Conservation (phyloP, 2,797 vertebrate genomes). For the Tokudaia muenninki region DNA sequence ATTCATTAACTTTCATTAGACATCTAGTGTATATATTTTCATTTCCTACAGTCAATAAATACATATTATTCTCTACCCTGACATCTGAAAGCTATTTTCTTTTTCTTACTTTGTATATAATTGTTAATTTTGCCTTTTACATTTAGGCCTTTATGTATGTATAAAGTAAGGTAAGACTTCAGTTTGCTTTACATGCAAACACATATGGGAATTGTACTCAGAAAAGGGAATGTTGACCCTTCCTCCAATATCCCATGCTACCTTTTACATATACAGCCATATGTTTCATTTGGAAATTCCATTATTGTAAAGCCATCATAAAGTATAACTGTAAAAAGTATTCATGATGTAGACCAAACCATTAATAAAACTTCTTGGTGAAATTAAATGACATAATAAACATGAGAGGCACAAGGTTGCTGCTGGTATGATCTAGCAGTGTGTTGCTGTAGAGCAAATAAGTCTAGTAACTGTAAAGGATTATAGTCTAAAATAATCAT, state of each 20-base stretch:
- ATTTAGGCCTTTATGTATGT: not conserved
- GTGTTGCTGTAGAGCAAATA: not conserved
- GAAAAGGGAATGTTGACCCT: not conserved
- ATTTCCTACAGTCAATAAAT: not conserved
- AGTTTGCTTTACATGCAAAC: not conserved
- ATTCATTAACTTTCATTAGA: not conserved
- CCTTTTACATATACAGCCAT: not conserved
- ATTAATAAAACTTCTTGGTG: not conserved
- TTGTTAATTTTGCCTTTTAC: constrained; percentile 20
- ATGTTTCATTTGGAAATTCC: not conserved
- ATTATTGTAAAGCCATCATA: not conserved
- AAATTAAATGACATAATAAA: not conserved
- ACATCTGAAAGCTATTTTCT: not conserved
- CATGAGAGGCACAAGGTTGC: not conserved
- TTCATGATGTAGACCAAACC: not conserved
- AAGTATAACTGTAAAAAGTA: too few relatives aligned
- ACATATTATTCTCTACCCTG: not conserved
- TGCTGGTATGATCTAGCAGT: not conserved
- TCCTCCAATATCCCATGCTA: not conserved
- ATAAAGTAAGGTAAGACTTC: not conserved
- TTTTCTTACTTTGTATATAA: not conserved
- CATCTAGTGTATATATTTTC: not conserved
- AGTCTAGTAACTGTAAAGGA: not conserved
- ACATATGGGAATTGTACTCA: not conserved
- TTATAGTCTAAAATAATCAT: not conserved